phyloP scores from a whole-genome alignment of 2,113 vertebrate genomes.

The Laterallus jamaicensis region DNA sequence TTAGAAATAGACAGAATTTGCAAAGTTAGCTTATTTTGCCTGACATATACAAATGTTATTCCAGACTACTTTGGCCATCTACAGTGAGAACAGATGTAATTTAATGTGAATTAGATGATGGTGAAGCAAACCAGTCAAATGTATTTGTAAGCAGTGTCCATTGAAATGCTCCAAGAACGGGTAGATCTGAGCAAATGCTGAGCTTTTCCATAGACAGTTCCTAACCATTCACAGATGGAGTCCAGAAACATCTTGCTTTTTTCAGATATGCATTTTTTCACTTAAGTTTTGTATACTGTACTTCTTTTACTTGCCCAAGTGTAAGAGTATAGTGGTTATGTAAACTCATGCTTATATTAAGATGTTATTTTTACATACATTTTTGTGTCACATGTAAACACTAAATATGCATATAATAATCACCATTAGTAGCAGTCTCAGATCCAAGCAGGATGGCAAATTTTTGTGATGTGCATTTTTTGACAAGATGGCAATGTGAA shows the following conservation, averaged over 20 bases:
- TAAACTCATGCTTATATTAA: neutral
- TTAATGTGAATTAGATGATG: neutral
- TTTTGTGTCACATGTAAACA: neutral
- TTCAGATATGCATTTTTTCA: neutral
- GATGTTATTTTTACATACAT: neutral
- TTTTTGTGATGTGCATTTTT: neutral
- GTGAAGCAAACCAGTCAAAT: neutral
- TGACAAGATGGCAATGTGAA: neutral
- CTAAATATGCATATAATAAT: neutral
- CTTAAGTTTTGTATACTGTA: neutral
- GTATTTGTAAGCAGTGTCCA: neutral
- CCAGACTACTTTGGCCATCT: neutral
- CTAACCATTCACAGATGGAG: neutral
- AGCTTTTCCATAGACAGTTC: neutral
- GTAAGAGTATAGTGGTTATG: neutral
- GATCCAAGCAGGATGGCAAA: neutral
- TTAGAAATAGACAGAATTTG: neutral
- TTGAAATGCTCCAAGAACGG: neutral
- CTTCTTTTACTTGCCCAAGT: neutral
- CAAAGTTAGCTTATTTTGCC: neutral
- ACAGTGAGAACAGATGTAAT: neutral
- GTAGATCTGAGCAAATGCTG: neutral
- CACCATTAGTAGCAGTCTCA: neutral
- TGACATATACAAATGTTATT: neutral
- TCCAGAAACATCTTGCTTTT: neutral